These are phyloP conservation scores for Phyllostomus discolor DNA, from an alignment of 2,113 vertebrate species.

Conservation along the genomic window DNA sequence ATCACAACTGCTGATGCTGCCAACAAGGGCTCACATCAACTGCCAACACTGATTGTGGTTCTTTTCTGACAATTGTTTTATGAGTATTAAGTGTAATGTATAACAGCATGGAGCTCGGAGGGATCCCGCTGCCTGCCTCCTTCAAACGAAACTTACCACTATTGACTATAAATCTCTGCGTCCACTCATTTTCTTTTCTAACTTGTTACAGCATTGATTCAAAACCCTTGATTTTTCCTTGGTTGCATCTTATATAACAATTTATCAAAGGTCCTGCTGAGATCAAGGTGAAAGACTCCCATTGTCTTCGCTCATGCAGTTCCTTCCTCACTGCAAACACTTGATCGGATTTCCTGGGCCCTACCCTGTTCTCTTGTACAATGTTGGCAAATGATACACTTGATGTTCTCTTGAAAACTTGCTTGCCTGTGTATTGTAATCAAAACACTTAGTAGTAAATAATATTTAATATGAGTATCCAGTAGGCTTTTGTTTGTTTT, in stretches of 20 bases:
- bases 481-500: neutral
- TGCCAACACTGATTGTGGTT: neutral
- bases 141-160: neutral
- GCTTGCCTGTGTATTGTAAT: neutral
- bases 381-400: neutral
- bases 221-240: slow-evolving; percentile 25
- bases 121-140: neutral
- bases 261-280: slow-evolving; percentile 46
- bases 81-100: slow-evolving; percentile 15
- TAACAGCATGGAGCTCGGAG: slow-evolving; percentile 3
- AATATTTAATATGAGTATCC: neutral
- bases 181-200: slow-evolving; percentile 15
- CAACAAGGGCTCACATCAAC: neutral
- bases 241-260: neutral
- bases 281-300: slow-evolving; percentile 26
- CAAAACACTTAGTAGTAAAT: neutral
- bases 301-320: neutral
- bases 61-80: slow-evolving; percentile 40
- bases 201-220: slow-evolving; percentile 4
- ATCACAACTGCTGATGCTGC: neutral
- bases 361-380: neutral
- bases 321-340: neutral
- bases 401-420: neutral
- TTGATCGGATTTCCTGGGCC: neutral
- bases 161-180: slow-evolving; percentile 1